A percentile compares a stretch with the other conserved stretches of the same genome.
Evolutionary conservation across 2,888 invertebrate species (phyloP).

Genomic region (Cancer borealis): DNA sequence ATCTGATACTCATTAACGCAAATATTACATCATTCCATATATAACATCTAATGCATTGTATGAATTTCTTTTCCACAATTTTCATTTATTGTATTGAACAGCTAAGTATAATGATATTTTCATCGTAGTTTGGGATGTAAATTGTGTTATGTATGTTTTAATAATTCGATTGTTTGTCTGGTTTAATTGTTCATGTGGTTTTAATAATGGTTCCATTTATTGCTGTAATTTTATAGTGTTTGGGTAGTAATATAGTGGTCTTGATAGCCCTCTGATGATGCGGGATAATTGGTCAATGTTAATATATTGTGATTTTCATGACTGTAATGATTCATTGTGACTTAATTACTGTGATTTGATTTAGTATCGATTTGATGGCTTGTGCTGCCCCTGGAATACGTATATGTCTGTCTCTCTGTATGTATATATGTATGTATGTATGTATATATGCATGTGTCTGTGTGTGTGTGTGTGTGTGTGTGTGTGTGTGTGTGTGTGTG

Average conservation of each 20-base stretch:
- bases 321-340: background rate
- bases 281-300: background rate
- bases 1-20: background rate
- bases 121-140: background rate
- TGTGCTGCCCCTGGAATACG: background rate
- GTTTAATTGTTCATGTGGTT: background rate
- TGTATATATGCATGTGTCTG: background rate
- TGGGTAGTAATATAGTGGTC: background rate
- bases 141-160: no score
- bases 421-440: background rate
- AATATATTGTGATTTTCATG: conserved; percentile 10
- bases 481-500: background rate
- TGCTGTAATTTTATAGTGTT: background rate
- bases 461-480: conserved; percentile 8
- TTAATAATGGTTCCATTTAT: background rate
- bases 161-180: background rate
- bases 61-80: no score
- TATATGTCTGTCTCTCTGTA: no score
- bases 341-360: background rate
- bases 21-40: background rate
- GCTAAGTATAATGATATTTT: background rate
- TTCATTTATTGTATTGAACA: background rate
- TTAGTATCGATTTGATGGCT: background rate
- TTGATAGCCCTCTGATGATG: background rate
- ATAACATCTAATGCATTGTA: background rate